Conservation (phyloP, 2,113 vertebrate genomes). For the Myrmecophaga tridactyla region DNA sequence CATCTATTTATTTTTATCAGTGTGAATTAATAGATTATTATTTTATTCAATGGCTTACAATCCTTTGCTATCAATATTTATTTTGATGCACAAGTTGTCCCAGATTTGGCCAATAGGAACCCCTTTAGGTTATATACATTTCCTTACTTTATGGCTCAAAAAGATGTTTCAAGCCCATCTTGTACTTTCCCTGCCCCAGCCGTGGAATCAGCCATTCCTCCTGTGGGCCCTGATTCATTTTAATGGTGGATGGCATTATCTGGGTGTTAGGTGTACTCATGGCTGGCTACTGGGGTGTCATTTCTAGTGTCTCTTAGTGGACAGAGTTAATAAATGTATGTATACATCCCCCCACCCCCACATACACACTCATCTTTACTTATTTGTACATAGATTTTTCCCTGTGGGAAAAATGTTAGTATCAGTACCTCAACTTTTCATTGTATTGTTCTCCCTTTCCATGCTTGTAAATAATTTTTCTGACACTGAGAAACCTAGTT, state of each 20-base stretch:
- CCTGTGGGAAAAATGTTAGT: not conserved
- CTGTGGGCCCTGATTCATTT: not conserved
- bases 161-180: not conserved
- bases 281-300: not conserved
- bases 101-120: not conserved
- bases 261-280: not conserved
- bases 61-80: not conserved
- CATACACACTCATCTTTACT: not conserved
- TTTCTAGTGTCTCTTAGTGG: not conserved
- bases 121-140: too few relatives aligned
- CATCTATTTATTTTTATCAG: not conserved
- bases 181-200: not conserved
- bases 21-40: not conserved
- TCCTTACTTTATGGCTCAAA: not conserved
- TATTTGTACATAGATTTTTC: not conserved
- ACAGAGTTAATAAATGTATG: not conserved
- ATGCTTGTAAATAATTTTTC: not conserved
- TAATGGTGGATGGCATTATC: not conserved
- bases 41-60: not conserved
- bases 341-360: too few relatives aligned
- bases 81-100: not conserved
- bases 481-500: constrained; percentile 7
- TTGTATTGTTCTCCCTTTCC: not conserved
- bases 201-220: not conserved
- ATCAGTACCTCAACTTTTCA: constrained; percentile 35